Base-by-base conservation (phyloP, 2,797 vertebrate genomes). In the Semaprochilodus insignis region DNA sequence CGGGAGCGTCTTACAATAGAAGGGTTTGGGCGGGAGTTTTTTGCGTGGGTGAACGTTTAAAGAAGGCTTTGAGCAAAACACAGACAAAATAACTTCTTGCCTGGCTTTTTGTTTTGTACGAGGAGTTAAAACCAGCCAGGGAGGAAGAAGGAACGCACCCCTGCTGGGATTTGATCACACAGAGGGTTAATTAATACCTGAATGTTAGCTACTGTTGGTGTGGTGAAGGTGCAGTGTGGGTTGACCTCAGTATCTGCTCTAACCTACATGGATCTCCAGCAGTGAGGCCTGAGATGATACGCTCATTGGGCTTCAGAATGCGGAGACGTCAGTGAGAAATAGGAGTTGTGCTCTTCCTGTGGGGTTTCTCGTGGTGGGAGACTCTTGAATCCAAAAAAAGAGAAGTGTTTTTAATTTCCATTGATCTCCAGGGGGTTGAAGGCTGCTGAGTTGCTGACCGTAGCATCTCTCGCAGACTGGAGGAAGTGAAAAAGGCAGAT, bases 181-280 rank as follows among this genome's bases (percentile, higher is more conserved):
- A 54, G 57, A 80, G 82, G 84, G 81, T 85, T 89, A 87, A 91
- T 91, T 88, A 89, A 87, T 89, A 87, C 87, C 89, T 85, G 82
- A 83, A 85, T 17, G n/a, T n/a, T 65, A 25, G n/a, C 15, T 52
- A n/a, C 72, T 48, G 66, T 86, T 80, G 74, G 81, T 70, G 23
- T 62, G 57, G 74, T 71, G 72, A 76, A 31, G 55, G 78, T 81
- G 27, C 13, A 44, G 51, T 7, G 57, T 13, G 31, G 81, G 52
- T 86, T 62, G 34, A 67, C 77, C 77, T 78, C 55, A 40, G 21
- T 27, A 48, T 51, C 44, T n/a, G 62, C 52, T 63, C 27, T 74
- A 60, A 69, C 70, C 69, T 52, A 81, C 74, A 78, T 54, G 71
- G 44, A 27, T 87, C 62, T 59, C 62, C 31, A 82, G 83, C 88